These are phyloP conservation scores for Abrostola tripartita DNA, from an alignment of 2,888 invertebrate species.

Conservation along the genomic window DNA sequence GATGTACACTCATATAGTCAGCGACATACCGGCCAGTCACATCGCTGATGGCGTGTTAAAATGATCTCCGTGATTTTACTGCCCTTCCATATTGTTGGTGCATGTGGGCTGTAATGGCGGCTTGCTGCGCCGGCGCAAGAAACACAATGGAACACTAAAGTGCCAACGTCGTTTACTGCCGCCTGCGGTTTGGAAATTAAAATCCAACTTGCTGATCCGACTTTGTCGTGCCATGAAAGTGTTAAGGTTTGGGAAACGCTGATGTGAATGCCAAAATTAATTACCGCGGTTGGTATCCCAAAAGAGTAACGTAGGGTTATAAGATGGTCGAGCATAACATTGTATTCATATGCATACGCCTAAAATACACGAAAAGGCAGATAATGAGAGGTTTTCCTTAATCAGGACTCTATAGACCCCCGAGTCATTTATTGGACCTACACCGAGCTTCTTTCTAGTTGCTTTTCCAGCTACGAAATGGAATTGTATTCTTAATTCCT, in stretches of 20 bases:
- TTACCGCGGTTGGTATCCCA: not conserved
- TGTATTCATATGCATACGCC: not conserved
- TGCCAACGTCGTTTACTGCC: constrained; percentile 82
- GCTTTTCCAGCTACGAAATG: no score
- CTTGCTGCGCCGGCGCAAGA: constrained; percentile 55
- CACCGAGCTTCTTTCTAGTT: no score
- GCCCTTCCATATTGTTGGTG: constrained; percentile 65
- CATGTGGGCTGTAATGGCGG: constrained; percentile 71
- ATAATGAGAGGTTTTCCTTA: no score
- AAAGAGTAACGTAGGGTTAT: not conserved
- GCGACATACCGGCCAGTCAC: constrained; percentile 50
- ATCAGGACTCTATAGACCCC: no score
- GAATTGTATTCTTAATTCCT: not conserved
- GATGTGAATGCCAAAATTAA: constrained; percentile 19
- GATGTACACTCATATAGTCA: constrained; percentile 7
- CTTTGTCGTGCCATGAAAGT: constrained; percentile 56
- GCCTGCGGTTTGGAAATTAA: constrained; percentile 88
- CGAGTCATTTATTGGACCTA: no score
- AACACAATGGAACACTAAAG: constrained; percentile 86
- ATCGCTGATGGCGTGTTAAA: constrained; percentile 56
- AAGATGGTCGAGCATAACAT: not conserved
- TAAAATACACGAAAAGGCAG: no score
- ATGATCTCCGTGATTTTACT: constrained; percentile 70
- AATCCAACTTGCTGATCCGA: constrained; percentile 81
- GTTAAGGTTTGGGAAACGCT: constrained; percentile 42